Conservation (phyloP, 1,140 invertebrate genomes). For the Paraescarpia echinospica region DNA sequence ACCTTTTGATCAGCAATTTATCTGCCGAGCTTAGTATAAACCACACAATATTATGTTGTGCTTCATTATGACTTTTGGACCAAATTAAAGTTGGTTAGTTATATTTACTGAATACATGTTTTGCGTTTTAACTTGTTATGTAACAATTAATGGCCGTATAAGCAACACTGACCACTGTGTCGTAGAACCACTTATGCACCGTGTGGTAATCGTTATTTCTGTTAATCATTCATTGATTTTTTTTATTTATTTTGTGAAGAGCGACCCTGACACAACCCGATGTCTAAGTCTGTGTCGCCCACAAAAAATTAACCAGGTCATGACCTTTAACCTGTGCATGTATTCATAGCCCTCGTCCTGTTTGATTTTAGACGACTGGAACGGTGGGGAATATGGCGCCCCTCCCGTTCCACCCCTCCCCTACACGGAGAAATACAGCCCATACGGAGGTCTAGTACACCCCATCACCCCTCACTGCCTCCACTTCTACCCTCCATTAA, state of each 20-base stretch:
- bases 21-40: background rate
- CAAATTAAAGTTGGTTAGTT: background rate
- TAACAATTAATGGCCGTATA: conserved; percentile 5
- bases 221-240: background rate
- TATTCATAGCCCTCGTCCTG: background rate
- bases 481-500: background rate
- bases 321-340: background rate
- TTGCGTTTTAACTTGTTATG: background rate
- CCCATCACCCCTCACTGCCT: background rate
- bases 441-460: conserved; percentile 14
- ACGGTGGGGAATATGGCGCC: conserved; percentile 2
- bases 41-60: background rate
- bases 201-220: background rate
- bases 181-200: background rate
- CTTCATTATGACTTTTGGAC: background rate
- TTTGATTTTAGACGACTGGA: conserved; percentile 8
- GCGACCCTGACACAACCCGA: background rate
- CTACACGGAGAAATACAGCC: background rate
- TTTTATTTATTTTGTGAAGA: background rate
- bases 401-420: conserved; percentile 17
- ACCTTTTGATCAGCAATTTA: background rate
- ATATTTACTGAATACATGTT: background rate
- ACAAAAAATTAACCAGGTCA: background rate
- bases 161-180: background rate
- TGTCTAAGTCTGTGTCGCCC: background rate